Conservation (phyloP, 2,113 vertebrate species). For the Tretioscincus oriximinensis region DNA sequence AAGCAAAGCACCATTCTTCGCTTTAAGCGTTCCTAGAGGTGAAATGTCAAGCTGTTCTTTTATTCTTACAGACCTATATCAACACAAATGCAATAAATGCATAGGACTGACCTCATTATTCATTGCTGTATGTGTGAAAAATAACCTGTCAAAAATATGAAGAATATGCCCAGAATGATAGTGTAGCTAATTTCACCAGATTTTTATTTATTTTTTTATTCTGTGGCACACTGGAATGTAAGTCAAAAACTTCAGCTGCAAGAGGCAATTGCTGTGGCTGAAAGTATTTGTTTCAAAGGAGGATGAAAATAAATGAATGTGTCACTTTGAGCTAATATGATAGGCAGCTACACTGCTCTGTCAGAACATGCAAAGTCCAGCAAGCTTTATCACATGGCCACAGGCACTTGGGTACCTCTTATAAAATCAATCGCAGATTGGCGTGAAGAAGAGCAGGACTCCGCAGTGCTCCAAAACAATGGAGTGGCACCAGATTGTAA, state of each 20-base stretch:
- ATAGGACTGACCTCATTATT: conserved; percentile 8
- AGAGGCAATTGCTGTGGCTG: conserved; percentile 75
- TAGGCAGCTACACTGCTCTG: conserved; percentile 75
- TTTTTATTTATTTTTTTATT: conserved; percentile 35
- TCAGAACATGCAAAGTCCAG: conserved; percentile 77
- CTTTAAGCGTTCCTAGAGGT: background rate
- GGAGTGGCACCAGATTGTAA: conserved; percentile 74
- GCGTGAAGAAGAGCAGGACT: conserved; percentile 74
- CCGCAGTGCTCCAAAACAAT: conserved; percentile 71
- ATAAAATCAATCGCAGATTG: conserved; percentile 94
- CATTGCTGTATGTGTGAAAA: background rate
- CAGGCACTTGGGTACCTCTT: conserved; percentile 82
- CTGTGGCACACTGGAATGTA: conserved; percentile 67
- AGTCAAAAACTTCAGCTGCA: conserved; percentile 63
- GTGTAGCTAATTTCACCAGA: conserved; percentile 64
- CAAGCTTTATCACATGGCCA: conserved; percentile 83
- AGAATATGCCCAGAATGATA: conserved; percentile 50
- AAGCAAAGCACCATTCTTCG: background rate
- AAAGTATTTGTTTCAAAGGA: conserved; percentile 77
- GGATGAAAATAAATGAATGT: conserved; percentile 76
- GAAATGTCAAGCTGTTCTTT: conserved; percentile 22
- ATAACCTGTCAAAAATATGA: conserved; percentile 29
- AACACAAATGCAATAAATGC: conserved; percentile 13
- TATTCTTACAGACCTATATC: background rate
- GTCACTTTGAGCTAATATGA: conserved; percentile 88